Conservation (phyloP, 1,140 invertebrate genomes). For the Phocides pigmalion region DNA sequence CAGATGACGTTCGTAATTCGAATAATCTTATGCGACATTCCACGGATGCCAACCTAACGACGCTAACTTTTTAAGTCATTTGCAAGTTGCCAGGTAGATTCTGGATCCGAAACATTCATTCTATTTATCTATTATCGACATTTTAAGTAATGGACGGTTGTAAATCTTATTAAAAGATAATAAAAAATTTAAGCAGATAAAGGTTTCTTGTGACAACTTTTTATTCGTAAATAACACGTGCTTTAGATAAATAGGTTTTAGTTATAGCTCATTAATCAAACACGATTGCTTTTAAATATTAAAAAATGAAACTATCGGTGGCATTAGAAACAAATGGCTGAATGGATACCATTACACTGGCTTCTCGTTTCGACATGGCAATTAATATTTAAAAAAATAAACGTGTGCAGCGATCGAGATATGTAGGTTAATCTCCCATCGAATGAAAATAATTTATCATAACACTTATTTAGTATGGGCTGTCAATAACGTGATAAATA, state of each 20-base stretch:
- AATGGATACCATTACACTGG: background rate
- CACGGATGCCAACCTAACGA: conserved; percentile 31
- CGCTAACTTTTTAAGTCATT: conserved; percentile 31
- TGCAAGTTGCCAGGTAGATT: conserved; percentile 3
- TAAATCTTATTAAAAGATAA: background rate
- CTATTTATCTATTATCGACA: background rate
- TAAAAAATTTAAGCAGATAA: no score
- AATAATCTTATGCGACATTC: conserved; percentile 42
- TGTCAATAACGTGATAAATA: conserved; percentile 24
- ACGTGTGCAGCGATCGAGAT: background rate
- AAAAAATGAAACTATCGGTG: background rate
- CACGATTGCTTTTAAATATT: background rate
- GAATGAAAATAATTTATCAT: conserved; percentile 28
- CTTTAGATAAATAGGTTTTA: background rate
- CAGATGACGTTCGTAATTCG: conserved; percentile 42
- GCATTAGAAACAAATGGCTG: background rate
- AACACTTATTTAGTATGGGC: conserved; percentile 16
- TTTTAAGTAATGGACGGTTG: background rate
- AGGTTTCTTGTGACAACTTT: background rate
- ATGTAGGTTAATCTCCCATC: conserved; percentile 28
- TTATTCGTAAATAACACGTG: background rate
- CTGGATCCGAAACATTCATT: background rate
- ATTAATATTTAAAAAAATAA: conserved; percentile 1
- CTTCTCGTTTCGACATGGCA: background rate
- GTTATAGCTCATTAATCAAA: background rate